Conservation (phyloP, 1,140 invertebrate species). For the Cyrtorhinus lividipennis region DNA sequence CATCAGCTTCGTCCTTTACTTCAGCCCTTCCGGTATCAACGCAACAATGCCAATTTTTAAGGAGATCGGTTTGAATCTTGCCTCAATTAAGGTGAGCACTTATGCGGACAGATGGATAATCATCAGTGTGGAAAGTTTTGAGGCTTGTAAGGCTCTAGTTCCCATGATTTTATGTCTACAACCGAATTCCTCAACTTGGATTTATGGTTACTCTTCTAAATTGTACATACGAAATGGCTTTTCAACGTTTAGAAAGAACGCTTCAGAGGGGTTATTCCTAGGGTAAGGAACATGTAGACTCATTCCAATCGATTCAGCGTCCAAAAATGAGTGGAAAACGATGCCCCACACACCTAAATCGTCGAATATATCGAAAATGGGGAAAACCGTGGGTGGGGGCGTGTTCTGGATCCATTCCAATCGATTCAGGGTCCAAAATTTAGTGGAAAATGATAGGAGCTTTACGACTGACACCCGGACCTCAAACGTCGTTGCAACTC, state of each 20-base stretch:
- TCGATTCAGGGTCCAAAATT: too few relatives aligned
- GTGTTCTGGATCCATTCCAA: too few relatives aligned
- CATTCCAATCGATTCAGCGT: too few relatives aligned
- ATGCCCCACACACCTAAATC: too few relatives aligned
- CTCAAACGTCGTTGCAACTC: too few relatives aligned
- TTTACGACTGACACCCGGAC: too few relatives aligned
- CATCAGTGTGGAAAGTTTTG: too few relatives aligned
- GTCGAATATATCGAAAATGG: too few relatives aligned
- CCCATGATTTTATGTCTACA: not conserved
- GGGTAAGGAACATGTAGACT: not conserved
- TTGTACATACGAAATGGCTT: not conserved
- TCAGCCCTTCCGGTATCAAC: not conserved
- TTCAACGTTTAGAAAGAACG: not conserved
- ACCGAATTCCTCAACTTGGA: not conserved
- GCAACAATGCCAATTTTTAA: not conserved
- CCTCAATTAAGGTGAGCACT: not conserved
- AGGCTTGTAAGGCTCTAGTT: not conserved
- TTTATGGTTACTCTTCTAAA: not conserved
- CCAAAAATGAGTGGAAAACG: too few relatives aligned
- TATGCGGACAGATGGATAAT: too few relatives aligned
- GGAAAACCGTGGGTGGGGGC: too few relatives aligned
- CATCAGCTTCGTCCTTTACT: not conserved
- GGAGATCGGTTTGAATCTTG: not conserved
- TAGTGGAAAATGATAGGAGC: too few relatives aligned
- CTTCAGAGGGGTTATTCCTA: not conserved